Evolutionary conservation across 2,888 invertebrate species (phyloP).

Genomic region (Tromatobia lineatoria): DNA sequence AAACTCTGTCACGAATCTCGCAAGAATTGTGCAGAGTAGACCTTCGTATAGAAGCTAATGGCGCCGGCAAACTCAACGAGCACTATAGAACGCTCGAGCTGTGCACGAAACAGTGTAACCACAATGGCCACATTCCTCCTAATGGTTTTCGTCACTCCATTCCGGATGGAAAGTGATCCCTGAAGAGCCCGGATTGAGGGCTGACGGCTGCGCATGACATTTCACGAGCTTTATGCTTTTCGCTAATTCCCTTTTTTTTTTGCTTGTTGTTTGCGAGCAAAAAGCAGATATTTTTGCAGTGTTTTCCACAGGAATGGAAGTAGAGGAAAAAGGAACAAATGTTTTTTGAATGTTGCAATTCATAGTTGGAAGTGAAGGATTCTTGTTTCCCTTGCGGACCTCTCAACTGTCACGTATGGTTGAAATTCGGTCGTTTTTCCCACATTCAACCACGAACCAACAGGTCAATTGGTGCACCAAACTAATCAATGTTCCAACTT

Average conservation of each 20-base stretch:
- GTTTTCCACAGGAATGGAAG: too few relatives aligned
- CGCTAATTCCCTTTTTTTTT: neutral
- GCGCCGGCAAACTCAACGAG: slow-evolving; percentile 13
- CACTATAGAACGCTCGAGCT: slow-evolving; percentile 13
- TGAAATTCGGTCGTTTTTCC: too few relatives aligned
- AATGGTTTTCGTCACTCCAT: slow-evolving; percentile 59
- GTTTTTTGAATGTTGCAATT: too few relatives aligned
- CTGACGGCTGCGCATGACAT: slow-evolving; percentile 1
- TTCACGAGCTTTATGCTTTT: neutral
- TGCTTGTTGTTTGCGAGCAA: neutral
- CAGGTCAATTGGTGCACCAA: too few relatives aligned
- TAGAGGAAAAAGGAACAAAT: too few relatives aligned
- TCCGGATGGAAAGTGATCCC: slow-evolving; percentile 22
- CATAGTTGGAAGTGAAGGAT: too few relatives aligned
- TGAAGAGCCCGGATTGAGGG: slow-evolving; percentile 39
- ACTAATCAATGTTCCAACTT: too few relatives aligned
- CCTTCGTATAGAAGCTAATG: slow-evolving; percentile 22
- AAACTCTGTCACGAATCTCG: slow-evolving; percentile 33
- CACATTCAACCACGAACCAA: too few relatives aligned
- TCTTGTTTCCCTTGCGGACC: too few relatives aligned
- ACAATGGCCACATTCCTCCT: slow-evolving; percentile 52
- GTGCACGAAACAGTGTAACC: slow-evolving; percentile 51
- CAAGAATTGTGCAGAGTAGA: slow-evolving; percentile 24
- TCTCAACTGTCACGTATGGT: too few relatives aligned
- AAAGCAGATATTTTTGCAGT: neutral